phyloP scores from a whole-genome alignment of 2,888 invertebrate species.

The Heliothis peltigera region DNA sequence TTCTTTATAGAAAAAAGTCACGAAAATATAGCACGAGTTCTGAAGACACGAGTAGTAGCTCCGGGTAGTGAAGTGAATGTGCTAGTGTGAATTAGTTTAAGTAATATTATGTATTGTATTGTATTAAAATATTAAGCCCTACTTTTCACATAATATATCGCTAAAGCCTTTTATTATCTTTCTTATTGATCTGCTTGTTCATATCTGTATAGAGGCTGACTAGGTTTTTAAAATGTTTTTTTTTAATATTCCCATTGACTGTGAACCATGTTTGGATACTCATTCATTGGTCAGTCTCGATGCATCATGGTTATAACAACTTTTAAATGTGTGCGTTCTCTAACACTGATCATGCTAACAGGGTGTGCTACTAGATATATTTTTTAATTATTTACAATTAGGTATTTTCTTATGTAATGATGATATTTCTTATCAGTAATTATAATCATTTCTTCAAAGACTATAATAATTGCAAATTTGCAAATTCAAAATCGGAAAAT shows the following conservation, averaged over 20 bases:
- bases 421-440: not conserved
- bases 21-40: conserved; percentile 88
- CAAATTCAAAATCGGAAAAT: not conserved
- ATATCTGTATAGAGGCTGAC: conserved; percentile 52
- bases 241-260: conserved; percentile 50
- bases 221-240: conserved; percentile 29
- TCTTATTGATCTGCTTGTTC: conserved; percentile 55
- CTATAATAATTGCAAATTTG: not conserved
- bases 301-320: conserved; percentile 45
- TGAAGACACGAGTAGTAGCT: conserved; percentile 86
- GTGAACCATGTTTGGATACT: conserved; percentile 54
- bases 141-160: conserved; percentile 66
- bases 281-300: conserved; percentile 47
- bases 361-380: conserved; percentile 77
- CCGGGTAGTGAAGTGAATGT: conserved; percentile 82
- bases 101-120: conserved; percentile 76
- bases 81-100: conserved; percentile 75
- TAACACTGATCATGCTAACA: conserved; percentile 72
- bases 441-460: not conserved
- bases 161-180: conserved; percentile 53
- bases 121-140: conserved; percentile 65
- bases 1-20: conserved; percentile 89
- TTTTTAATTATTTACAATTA: conserved; percentile 6
- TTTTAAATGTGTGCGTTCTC: conserved; percentile 62
- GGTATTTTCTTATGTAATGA: conserved; percentile 5